Conservation (phyloP, 2,888 invertebrate genomes). For the Trilocha varians region DNA sequence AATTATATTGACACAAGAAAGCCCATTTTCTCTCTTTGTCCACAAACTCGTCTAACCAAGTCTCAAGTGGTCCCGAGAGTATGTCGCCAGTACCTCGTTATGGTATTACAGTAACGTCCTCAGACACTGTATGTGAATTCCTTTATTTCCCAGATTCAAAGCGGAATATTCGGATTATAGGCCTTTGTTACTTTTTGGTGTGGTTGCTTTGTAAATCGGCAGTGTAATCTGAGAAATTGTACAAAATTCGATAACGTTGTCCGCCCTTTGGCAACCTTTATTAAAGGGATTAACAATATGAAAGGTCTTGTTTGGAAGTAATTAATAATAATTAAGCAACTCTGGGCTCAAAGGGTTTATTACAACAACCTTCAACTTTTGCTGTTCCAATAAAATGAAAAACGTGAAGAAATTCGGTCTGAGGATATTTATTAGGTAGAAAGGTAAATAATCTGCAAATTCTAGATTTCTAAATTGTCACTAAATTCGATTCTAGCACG, state of each 20-base stretch:
- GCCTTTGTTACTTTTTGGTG: not conserved
- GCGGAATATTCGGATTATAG: not conserved
- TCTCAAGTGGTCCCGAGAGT: conserved; percentile 9
- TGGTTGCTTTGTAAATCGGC: not conserved
- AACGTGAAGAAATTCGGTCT: no score
- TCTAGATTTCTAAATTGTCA: no score
- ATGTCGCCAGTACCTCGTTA: conserved; percentile 8
- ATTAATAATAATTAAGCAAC: conserved; percentile 25
- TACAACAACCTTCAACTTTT: no score
- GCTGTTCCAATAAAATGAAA: no score
- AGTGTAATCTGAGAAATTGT: not conserved
- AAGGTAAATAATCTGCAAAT: no score
- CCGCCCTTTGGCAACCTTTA: not conserved
- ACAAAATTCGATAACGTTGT: not conserved
- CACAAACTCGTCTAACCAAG: conserved; percentile 10
- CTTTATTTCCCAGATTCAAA: conserved; percentile 1
- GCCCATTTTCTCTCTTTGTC: conserved; percentile 10
- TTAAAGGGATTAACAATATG: not conserved
- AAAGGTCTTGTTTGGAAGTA: not conserved
- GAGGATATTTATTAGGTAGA: no score
- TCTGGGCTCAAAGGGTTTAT: conserved; percentile 29
- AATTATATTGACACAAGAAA: conserved; percentile 3
- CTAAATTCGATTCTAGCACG: no score
- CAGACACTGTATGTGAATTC: conserved; percentile 1
- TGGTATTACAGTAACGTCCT: not conserved